Evolutionary conservation across 2,797 vertebrate genomes (phyloP).

Genomic region (Lerista edwardsae): DNA sequence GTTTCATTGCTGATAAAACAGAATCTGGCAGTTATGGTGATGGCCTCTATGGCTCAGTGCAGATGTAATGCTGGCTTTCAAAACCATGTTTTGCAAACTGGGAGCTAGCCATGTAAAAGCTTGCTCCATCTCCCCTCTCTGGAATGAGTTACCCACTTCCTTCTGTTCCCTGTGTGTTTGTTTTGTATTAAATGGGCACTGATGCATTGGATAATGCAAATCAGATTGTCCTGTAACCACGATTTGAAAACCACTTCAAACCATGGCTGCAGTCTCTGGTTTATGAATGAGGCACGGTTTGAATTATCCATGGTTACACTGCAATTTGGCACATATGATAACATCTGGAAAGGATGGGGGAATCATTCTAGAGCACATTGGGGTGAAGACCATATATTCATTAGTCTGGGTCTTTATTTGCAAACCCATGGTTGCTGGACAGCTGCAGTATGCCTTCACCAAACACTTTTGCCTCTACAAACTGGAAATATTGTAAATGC

Average conservation of each 20-base stretch:
- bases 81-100: not conserved
- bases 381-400: not conserved
- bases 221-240: not conserved
- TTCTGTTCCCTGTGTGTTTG: not conserved
- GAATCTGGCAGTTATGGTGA: not conserved
- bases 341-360: not conserved
- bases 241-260: not conserved
- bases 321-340: not conserved
- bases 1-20: not conserved
- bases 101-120: not conserved
- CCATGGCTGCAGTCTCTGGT: not conserved
- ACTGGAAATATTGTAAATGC: not conserved
- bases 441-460: not conserved
- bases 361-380: not conserved
- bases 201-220: not conserved
- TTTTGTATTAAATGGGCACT: not conserved
- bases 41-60: not conserved
- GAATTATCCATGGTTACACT: not conserved
- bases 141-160: not conserved
- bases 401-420: not conserved
- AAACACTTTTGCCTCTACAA: not conserved
- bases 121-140: not conserved
- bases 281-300: not conserved
- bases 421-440: not conserved
- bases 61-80: not conserved